Evolutionary conservation across 2,888 invertebrate genomes (phyloP).

Genomic region (Eupithecia inturbata): DNA sequence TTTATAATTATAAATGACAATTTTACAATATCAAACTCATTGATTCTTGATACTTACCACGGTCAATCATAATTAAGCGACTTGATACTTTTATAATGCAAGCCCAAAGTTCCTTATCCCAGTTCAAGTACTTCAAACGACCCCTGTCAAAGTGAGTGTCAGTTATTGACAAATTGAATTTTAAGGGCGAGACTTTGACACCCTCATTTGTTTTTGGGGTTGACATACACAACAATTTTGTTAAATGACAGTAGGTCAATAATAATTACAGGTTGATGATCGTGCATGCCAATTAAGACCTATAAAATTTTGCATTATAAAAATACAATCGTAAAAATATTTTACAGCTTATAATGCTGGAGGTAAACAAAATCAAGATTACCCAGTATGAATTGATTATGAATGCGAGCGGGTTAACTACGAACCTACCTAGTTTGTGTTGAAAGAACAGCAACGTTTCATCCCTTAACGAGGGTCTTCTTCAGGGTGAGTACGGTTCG

Average conservation of each 20-base stretch:
- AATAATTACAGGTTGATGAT: not conserved
- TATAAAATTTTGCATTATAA: not conserved
- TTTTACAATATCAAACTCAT: not conserved
- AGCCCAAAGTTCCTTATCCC: slow-evolving; percentile 10
- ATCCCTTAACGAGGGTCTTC: too few species aligned
- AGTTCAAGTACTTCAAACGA: slow-evolving; percentile 28
- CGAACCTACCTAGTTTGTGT: too few species aligned
- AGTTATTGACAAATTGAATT: slow-evolving; percentile 48
- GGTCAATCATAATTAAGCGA: slow-evolving; percentile 19
- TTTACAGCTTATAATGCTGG: not conserved
- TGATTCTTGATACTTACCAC: slow-evolving; percentile 6
- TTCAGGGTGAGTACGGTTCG: too few species aligned
- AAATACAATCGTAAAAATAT: not conserved
- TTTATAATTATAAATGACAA: not conserved
- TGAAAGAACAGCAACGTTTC: too few species aligned
- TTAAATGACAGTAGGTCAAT: slow-evolving; percentile 9
- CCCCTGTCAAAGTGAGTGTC: slow-evolving; percentile 42
- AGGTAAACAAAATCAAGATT: not conserved
- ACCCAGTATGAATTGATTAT: not conserved
- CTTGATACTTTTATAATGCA: slow-evolving; percentile 17
- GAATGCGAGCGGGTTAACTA: too few species aligned
- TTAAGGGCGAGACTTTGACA: slow-evolving; percentile 37
- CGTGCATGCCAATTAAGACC: not conserved
- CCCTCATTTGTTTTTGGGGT: slow-evolving; percentile 40
- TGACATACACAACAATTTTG: slow-evolving; percentile 31